Evolutionary conservation across 2,797 vertebrate genomes (phyloP).

Genomic region (Tokudaia tokunoshimensis): DNA sequence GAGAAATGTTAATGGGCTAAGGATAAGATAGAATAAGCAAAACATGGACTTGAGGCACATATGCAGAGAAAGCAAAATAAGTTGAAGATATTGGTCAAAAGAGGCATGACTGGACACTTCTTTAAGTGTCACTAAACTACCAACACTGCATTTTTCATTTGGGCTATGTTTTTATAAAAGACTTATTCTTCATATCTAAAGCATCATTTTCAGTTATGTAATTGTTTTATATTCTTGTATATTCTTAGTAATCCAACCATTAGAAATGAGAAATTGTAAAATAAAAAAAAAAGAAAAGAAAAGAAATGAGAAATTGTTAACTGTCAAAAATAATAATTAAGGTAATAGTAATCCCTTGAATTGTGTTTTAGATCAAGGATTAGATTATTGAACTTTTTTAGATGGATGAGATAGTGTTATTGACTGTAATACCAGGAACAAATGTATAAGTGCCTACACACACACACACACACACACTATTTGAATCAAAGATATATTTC

Average conservation of each 20-base stretch:
- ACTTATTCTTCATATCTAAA: background rate
- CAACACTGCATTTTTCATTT: background rate
- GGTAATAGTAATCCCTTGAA: background rate
- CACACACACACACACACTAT: background rate
- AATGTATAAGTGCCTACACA: background rate
- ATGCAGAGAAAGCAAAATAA: background rate
- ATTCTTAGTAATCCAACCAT: background rate
- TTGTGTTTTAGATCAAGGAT: background rate
- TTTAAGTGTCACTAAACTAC: background rate
- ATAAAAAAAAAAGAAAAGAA: too few species aligned
- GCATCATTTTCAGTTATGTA: background rate
- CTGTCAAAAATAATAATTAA: background rate
- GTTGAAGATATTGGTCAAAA: background rate
- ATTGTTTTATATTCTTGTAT: background rate
- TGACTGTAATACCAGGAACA: background rate
- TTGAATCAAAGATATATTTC: background rate
- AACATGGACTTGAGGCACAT: background rate
- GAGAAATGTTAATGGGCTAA: background rate
- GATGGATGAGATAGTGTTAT: background rate
- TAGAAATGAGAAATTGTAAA: background rate
- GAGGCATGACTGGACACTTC: background rate
- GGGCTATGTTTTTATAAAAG: background rate
- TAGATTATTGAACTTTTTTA: background rate
- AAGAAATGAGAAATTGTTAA: background rate
- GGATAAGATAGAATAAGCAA: background rate